phyloP scores from a whole-genome alignment of 1,140 invertebrate genomes.

The Meloidogyne hapla region DNA sequence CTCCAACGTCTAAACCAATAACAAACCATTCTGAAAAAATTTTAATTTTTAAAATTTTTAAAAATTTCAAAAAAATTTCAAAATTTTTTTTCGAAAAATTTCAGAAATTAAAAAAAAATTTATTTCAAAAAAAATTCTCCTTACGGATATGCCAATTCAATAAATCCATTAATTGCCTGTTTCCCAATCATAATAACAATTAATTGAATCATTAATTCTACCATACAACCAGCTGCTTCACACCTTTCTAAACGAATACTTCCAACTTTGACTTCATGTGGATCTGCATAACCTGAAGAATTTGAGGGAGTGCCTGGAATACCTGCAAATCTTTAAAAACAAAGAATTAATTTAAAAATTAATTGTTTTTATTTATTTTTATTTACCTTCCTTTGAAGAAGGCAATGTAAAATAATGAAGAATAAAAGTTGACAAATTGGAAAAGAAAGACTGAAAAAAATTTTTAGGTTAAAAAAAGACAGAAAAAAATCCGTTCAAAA shows the following conservation, averaged over 20 bases:
- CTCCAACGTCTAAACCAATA: constrained; percentile 50
- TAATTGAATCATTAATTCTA: constrained; percentile 79
- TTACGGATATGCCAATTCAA: constrained; percentile 76
- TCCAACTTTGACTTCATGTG: constrained; percentile 12
- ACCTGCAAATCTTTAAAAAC: neutral
- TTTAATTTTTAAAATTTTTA: constrained; percentile 9
- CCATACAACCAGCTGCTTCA: constrained; percentile 77
- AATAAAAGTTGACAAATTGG: constrained; percentile 97
- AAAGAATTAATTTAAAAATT: constrained; percentile 32
- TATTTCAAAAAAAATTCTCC: too few species aligned
- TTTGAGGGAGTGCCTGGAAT: neutral
- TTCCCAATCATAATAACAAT: constrained; percentile 83
- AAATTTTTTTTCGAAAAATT: too few species aligned
- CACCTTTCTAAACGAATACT: constrained; percentile 66
- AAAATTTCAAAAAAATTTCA: constrained; percentile 5
- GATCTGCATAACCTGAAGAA: neutral
- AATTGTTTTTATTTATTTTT: too few species aligned
- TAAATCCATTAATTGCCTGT: constrained; percentile 75
- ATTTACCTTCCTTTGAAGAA: constrained; percentile 71
- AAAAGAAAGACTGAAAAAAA: constrained; percentile 88
- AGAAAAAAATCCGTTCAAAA: too few species aligned
- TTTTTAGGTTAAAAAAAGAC: constrained; percentile 74
- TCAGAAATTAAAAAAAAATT: too few species aligned
- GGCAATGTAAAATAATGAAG: constrained; percentile 96
- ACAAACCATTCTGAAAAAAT: constrained; percentile 40